A percentile compares a stretch with the other conserved stretches of the same genome.
These are phyloP conservation scores for Volucella zonaria DNA, from an alignment of 2,888 invertebrate genomes.

Conservation along the genomic window DNA sequence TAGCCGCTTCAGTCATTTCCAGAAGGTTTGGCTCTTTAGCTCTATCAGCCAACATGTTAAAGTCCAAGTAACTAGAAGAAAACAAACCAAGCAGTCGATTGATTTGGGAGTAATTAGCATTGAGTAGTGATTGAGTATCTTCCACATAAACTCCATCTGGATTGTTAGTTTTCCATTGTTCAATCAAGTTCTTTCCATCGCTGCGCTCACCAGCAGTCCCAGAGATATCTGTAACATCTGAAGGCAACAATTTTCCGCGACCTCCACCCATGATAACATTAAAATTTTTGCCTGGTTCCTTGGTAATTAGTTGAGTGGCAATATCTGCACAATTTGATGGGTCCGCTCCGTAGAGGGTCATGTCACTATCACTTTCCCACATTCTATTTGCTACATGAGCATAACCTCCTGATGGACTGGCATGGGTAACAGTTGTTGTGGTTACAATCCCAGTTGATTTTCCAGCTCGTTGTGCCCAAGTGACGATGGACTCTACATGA, in stretches of 20 bases:
- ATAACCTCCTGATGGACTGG: conserved; percentile 88
- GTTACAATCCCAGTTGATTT: conserved; percentile 88
- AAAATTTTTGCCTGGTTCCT: conserved; percentile 87
- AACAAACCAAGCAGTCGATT: conserved; percentile 85
- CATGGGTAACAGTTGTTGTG: conserved; percentile 90
- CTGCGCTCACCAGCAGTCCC: conserved; percentile 84
- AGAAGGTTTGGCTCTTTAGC: conserved; percentile 85
- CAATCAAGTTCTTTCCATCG: conserved; percentile 87
- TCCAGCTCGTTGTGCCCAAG: conserved; percentile 86
- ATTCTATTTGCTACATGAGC: conserved; percentile 86
- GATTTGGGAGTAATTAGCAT: conserved; percentile 81
- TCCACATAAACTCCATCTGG: conserved; percentile 84
- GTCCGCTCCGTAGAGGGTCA: conserved; percentile 77
- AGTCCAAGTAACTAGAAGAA: conserved; percentile 83
- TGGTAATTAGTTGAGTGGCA: conserved; percentile 87
- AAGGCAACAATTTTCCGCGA: conserved; percentile 86
- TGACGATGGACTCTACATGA: conserved; percentile 86
- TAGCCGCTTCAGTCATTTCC: conserved; percentile 87
- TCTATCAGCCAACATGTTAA: conserved; percentile 83
- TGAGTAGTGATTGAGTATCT: conserved; percentile 84
- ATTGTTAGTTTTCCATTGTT: conserved; percentile 86
- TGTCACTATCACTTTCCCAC: conserved; percentile 88
- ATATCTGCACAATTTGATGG: conserved; percentile 86
- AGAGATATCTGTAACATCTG: conserved; percentile 82
- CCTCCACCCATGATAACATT: conserved; percentile 92